Percentiles rank a stretch among this genome's conserved stretches.
Evolutionary conservation across 2,888 invertebrate genomes (phyloP).

Genomic region (Drosophila putrida): DNA sequence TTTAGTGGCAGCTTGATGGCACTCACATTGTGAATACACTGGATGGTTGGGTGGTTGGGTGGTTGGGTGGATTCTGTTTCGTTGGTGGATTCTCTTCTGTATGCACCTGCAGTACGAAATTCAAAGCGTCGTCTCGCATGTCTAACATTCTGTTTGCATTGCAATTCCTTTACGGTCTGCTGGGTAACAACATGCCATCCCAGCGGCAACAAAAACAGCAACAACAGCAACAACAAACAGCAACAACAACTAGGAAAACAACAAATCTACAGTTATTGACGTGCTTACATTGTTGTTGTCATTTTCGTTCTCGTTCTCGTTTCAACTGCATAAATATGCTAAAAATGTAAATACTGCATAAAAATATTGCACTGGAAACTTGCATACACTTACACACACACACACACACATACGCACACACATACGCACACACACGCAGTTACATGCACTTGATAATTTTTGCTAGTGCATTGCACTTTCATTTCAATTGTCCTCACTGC

Average conservation of each 20-base stretch:
- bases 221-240: constrained; percentile 5
- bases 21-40: constrained; percentile 1
- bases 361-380: constrained; percentile 55
- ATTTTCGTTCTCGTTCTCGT: constrained; percentile 17
- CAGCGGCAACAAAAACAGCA: constrained; percentile 28
- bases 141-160: constrained; percentile 71
- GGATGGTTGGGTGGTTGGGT: not conserved
- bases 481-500: constrained; percentile 45
- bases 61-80: not conserved
- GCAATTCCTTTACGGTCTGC: constrained; percentile 72
- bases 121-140: constrained; percentile 59
- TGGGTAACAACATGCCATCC: constrained; percentile 53
- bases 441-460: constrained; percentile 42
- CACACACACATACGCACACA: not conserved
- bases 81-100: constrained; percentile 1
- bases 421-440: not conserved
- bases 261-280: constrained; percentile 51
- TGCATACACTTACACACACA: constrained; percentile 16
- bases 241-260: constrained; percentile 18
- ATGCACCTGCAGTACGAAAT: constrained; percentile 52
- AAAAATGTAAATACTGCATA: constrained; percentile 70
- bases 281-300: constrained; percentile 50
- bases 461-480: constrained; percentile 49
- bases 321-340: constrained; percentile 67
- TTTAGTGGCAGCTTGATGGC: constrained; percentile 16